These are phyloP conservation scores for Dunckerocampus dactyliophorus DNA, from an alignment of 2,113 vertebrate species.

Conservation along the genomic window DNA sequence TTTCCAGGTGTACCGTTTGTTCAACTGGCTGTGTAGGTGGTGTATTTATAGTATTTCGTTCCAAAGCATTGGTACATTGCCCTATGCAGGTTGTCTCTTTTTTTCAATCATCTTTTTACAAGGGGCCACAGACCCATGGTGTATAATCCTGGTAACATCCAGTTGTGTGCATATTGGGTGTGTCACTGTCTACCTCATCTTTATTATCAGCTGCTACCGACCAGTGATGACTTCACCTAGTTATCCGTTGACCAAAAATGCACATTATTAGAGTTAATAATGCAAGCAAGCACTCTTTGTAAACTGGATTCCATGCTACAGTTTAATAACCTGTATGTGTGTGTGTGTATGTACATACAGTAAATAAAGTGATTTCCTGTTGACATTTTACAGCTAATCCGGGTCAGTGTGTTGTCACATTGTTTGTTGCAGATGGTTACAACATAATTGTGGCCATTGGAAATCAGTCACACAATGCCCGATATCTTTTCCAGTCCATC, in stretches of 20 bases:
- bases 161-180: slow-evolving; percentile 61
- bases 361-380: slow-evolving; percentile 73
- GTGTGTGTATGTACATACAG: slow-evolving; percentile 41
- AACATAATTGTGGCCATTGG: slow-evolving; percentile 26
- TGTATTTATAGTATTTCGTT: slow-evolving; percentile 47
- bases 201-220: slow-evolving; percentile 66
- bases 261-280: slow-evolving; percentile 31
- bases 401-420: slow-evolving; percentile 51
- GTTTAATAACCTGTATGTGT: slow-evolving; percentile 51
- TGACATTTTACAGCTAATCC: slow-evolving; percentile 44
- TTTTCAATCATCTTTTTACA: slow-evolving; percentile 44
- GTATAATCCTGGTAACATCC: slow-evolving; percentile 44
- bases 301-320: slow-evolving; percentile 39
- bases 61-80: slow-evolving; percentile 32
- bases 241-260: slow-evolving; percentile 63
- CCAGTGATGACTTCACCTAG: slow-evolving; percentile 66
- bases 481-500: slow-evolving; percentile 49
- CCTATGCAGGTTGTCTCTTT: slow-evolving; percentile 49
- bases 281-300: slow-evolving; percentile 49
- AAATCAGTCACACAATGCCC: slow-evolving; percentile 50
- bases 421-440: slow-evolving; percentile 25
- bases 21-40: slow-evolving; percentile 46
- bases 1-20: slow-evolving; percentile 42
- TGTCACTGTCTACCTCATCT: slow-evolving; percentile 78
- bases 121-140: slow-evolving; percentile 24